Base-by-base conservation (phyloP, 1,140 invertebrate genomes). In the Gonatopus flavifemur region DNA sequence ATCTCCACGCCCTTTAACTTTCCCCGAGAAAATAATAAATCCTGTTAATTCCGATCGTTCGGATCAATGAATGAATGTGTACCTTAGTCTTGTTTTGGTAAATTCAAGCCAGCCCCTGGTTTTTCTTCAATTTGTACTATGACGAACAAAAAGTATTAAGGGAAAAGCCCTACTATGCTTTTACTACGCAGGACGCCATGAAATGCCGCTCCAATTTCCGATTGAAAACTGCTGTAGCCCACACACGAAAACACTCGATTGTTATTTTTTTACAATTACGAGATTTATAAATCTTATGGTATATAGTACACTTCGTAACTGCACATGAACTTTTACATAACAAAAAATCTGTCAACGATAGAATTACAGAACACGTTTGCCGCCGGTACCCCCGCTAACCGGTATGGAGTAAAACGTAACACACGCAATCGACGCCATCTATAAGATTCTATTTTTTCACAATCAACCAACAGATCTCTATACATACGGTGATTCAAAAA, bases 101-200 rank as follows among this genome's bases (percentile, higher is more conserved):
- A 22, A 31, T 10, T 35, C 21, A 31, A 9, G 25, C 25, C 19
- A 2, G 21, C 13, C 10, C 7, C 16, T n/a, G n/a, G 25, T 24
- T 28, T n/a, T 25, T 2, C 32, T 13, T 48, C 7, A 37, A 3
- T 42, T 16, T 21, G 5, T 30, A 13, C 25, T 16, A 48, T 30
- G 24, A 28, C 12, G 21, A 20, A 12, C 19, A 9, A 7, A 43
- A 8, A 13, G 20, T 16, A 39, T 19, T 20, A 10, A 28, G 3
- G 16, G 13, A 24, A 7, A 9, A 1, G 15, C 19, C 8, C 0
- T 16, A 15, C 5, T 19, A 15, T n/a, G 10, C n/a, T n/a, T n/a
- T n/a, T n/a, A n/a, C n/a, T n/a, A n/a, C n/a, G n/a, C n/a, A 54
- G 21, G 38, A 60, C 53, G 49, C 53, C 57, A 57, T 60, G 24